phyloP scores from a whole-genome alignment of 2,113 vertebrate species.

The Atrichornis clamosus region DNA sequence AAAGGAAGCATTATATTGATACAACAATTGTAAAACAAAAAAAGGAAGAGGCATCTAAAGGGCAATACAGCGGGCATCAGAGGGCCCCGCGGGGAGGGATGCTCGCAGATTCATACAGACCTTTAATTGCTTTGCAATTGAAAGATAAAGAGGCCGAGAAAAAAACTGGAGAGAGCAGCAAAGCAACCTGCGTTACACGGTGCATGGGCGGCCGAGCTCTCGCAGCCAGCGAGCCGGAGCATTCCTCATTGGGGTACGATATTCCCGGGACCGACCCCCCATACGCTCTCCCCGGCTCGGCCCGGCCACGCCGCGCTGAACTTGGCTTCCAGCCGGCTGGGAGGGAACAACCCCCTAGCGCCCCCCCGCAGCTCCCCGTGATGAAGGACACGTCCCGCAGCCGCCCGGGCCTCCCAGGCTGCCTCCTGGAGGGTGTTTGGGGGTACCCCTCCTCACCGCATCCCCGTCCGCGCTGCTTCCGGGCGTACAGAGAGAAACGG shows the following conservation, averaged over 20 bases:
- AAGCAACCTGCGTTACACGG: not conserved
- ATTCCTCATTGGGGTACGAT: not conserved
- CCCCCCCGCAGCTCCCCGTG: not conserved
- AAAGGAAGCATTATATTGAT: slow-evolving; percentile 81
- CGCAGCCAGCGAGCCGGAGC: not conserved
- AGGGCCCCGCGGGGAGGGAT: slow-evolving; percentile 65
- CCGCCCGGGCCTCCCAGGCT: no score
- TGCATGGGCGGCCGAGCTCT: not conserved
- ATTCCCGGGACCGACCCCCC: no score
- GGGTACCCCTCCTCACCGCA: not conserved
- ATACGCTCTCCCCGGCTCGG: not conserved
- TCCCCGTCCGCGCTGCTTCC: not conserved
- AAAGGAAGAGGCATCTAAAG: slow-evolving; percentile 78
- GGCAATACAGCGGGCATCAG: slow-evolving; percentile 74
- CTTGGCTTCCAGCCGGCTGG: not conserved
- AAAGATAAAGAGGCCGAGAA: slow-evolving; percentile 65
- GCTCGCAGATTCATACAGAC: slow-evolving; percentile 73
- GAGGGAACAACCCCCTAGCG: not conserved
- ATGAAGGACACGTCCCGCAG: not conserved
- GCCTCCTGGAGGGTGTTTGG: fast-evolving
- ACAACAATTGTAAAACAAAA: slow-evolving; percentile 80
- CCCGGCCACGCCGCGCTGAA: not conserved
- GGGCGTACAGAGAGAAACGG: not conserved
- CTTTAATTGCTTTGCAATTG: slow-evolving; percentile 80
- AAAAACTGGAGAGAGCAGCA: slow-evolving; percentile 13